Base-by-base conservation (phyloP, 2,797 vertebrate genomes). In the Trichosurus vulpecula region DNA sequence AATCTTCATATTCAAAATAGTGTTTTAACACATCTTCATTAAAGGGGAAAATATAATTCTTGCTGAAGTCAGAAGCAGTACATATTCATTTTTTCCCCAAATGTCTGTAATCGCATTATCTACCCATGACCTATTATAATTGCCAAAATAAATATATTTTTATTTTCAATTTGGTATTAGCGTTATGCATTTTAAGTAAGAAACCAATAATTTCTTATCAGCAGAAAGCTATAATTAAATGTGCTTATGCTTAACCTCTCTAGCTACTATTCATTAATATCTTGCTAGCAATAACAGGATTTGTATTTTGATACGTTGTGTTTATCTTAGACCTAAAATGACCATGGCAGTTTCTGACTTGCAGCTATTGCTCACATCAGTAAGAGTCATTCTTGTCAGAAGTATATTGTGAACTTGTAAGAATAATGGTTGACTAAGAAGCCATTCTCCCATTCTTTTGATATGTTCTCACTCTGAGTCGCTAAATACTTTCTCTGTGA, bases 191-290 rank as follows among this genome's bases (percentile, higher is more conserved):
- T 96, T 22, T 57, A 91, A 94, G 74, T 95, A 97, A 98, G 91
- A 97, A 98, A 98, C 95, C 97, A 97, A 98, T 97, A 97, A 98
- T 98, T 98, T 98, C 96, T 97, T 97, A 91, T 97, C 97, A 97
- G 94, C 95, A 97, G 96, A 98, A 97, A 98, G 97, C 97, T 98
- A 58, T 97, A 98, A 98, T 98, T 98, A 98, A 47, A 52, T 94
- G 93, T 98, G 98, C 98, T 98, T 98, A 97, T 97, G 98, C 98
- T 98, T 98, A 98, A 98, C 97, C 97, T 99, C 98, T 98, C 93
- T 97, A 97, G 96, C 97, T 97, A 97, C 92, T 97, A 90, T 95
- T 98, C 97, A 98, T 98, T 98, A 98, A 94, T 95, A 97, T 98
- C 93, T 97, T 94, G 93, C 95, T 97, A 97, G 95, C 94, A 96